phyloP scores from a whole-genome alignment of 2,888 invertebrate species.

The Ellobium chinense region DNA sequence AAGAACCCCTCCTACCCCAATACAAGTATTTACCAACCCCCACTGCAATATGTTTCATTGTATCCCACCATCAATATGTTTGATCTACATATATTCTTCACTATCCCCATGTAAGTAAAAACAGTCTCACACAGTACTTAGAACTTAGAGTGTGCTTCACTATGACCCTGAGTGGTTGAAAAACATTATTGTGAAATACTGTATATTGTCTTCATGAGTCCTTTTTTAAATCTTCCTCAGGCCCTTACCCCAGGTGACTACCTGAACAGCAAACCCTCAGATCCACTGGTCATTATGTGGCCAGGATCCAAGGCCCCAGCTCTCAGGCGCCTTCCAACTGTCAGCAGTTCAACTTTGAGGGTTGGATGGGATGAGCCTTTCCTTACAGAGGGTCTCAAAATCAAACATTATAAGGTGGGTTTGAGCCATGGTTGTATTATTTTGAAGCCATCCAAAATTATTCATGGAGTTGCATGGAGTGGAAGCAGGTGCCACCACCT shows the following conservation, averaged over 20 bases:
- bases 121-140: too few species aligned
- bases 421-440: too few species aligned
- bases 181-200: not conserved
- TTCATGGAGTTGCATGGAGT: too few species aligned
- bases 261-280: slow-evolving; percentile 77
- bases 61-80: too few species aligned
- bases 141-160: too few species aligned
- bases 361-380: slow-evolving; percentile 77
- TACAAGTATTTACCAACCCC: too few species aligned
- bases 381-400: slow-evolving; percentile 75
- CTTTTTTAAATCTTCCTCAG: slow-evolving; percentile 55
- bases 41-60: too few species aligned
- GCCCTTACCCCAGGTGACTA: slow-evolving; percentile 74
- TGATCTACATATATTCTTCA: too few species aligned
- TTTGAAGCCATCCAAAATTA: too few species aligned
- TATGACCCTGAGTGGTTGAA: not conserved
- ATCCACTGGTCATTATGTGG: slow-evolving; percentile 77
- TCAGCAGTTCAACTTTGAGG: slow-evolving; percentile 72
- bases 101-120: too few species aligned
- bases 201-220: not conserved
- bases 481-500: too few species aligned
- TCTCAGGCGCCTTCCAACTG: slow-evolving; percentile 69
- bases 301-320: slow-evolving; percentile 75
- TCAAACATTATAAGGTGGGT: slow-evolving; percentile 78
- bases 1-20: too few species aligned